These are phyloP conservation scores for Naja naja DNA, from an alignment of 2,113 vertebrate genomes.

Conservation along the genomic window DNA sequence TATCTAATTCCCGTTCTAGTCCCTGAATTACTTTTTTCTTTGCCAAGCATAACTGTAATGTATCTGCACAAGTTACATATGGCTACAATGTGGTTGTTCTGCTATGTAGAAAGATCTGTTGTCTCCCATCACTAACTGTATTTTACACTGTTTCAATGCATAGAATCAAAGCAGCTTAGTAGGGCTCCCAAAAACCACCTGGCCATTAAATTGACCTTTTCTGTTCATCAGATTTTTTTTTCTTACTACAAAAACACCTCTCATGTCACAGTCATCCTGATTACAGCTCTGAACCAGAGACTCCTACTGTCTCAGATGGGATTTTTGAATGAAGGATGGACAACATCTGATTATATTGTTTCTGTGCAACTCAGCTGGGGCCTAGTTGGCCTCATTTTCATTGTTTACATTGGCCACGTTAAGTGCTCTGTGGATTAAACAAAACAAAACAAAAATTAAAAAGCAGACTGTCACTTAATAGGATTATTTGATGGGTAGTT, in stretches of 20 bases:
- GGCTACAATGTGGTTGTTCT: background rate
- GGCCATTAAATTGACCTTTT: conserved; percentile 11
- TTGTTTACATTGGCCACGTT: conserved; percentile 7
- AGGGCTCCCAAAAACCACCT: background rate
- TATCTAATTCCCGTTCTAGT: background rate
- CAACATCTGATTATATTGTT: background rate
- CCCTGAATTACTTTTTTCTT: background rate
- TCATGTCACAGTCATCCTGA: background rate
- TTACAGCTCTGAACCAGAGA: background rate
- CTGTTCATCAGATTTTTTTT: conserved; percentile 7
- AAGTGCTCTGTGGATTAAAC: conserved; percentile 23
- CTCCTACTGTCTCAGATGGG: background rate
- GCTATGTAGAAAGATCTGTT: background rate
- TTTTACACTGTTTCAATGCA: background rate
- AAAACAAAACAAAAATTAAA: background rate
- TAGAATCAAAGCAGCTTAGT: background rate
- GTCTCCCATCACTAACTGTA: background rate
- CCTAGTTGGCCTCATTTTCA: conserved; percentile 29
- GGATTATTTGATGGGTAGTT: conserved; percentile 17
- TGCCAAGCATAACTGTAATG: background rate
- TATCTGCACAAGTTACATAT: background rate
- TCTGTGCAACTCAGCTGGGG: background rate
- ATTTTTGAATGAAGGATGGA: conserved; percentile 14
- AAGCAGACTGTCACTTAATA: conserved; percentile 4
- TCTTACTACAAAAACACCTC: background rate